Base-by-base conservation (phyloP, 2,888 invertebrate genomes). In the Cinara cedri region DNA sequence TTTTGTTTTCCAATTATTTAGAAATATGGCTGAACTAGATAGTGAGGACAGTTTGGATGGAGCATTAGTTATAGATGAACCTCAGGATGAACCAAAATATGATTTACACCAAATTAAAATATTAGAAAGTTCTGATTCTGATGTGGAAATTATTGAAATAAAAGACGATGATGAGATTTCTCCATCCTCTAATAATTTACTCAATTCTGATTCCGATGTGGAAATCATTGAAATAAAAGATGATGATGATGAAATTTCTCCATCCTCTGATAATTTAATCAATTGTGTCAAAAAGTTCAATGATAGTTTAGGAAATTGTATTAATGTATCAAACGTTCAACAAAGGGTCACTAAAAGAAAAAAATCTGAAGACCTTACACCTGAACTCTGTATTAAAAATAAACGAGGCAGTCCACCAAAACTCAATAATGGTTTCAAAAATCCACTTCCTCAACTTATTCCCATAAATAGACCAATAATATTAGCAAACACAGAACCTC, bases 31-130 rank as follows among this genome's bases (percentile, higher is more conserved):
- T 21, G 66, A 60, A 6, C 57, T 70, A 1, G 42, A 78, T 11
- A 78, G 68, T 70, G 78, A 70, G 51, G 70, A 78, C 51, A 78
- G 78, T 78, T 78, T 34, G 8, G 70, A 70, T 21, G 68, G 78
- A 21, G 42, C 51, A 10, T 60, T 78, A 70, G 51, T 78, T 10
- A 78, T 78, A 10, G 78, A 78, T 51, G 78, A 78, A 55, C 68
- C 57, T 10, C 70, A 70, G 4, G 78, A 78, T 51, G 78, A 78
- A 55, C 68, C 57, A 9, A 60, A 49, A 24, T 44, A 34, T 16
- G 76, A 78, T 78, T 21, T 1, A 21, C 6, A 70, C 11, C 34
- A 21, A 24, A 68, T 78, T 60, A 60, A 70, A 60, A 42, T 70
- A 49, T 51, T 9, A 21, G 51, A 70, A 42, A 4, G 60, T 49